Base-by-base conservation (phyloP, 2,888 invertebrate genomes). In the Falcaria lacertinaria region DNA sequence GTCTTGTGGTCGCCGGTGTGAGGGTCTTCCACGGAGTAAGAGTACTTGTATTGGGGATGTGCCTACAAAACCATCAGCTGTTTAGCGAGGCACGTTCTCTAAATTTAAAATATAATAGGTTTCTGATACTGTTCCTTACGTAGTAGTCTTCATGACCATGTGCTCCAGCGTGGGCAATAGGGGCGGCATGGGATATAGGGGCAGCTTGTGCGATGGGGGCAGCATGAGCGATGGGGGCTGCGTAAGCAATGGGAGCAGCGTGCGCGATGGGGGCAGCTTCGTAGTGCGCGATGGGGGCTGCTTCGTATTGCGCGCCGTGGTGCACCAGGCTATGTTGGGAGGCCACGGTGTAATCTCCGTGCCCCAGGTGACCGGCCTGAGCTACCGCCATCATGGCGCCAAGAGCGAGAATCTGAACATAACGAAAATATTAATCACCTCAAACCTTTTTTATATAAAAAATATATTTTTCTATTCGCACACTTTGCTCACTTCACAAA, bases 1-100 rank as follows among this genome's bases (percentile, higher is more conserved):
- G 91, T 88, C 72, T 92, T 92, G 76, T 91, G 90, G 80, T 92
- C 92, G 11, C 91, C 92, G 45, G 91, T 91, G 62, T 91, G 90
- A 1, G 89, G 89, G 59, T 92, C 92, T 50, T 90, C 89, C 47
- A 90, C 91, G 47, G 91, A 91, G 74, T 91, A 91, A 0, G 91
- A 90, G 77, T 90, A 91, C 39, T 90, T 83, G 80, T 92, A 92
- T 69, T 91, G 91, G 38, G 91, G 91, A 65, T 91, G 90, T 40
- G 91, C 74, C 91, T 91, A 69, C 13, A 62, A 67, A 48, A 44
- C 44, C 42, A 47, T 5, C 4, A 32, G 25, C 5, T 0, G 7
- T 39, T 22, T 19, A 19, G 6, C 6, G 19, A 19, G 19, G 4
- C 6, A 19, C 19, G n/a, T n/a, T n/a, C 6, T 19, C 19, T 19